phyloP scores from a whole-genome alignment of 2,113 vertebrate species.

The Beaufortia kweichowensis region DNA sequence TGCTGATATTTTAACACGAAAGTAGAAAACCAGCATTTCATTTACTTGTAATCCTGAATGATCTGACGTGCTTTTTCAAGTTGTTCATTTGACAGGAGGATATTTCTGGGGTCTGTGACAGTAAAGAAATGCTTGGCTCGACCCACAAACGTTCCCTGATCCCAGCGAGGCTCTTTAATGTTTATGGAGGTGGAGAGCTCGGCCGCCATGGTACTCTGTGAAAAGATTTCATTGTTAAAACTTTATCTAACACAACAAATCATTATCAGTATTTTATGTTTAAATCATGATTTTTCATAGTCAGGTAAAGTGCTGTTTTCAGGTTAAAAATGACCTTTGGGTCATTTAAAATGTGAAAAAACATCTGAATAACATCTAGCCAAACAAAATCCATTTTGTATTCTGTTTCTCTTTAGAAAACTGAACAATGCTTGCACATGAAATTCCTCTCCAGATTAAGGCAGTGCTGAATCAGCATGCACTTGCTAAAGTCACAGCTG shows the following conservation, averaged over 20 bases:
- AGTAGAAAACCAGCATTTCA: neutral
- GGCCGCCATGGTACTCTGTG: constrained; percentile 81
- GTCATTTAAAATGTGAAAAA: constrained; percentile 1
- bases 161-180: constrained; percentile 95
- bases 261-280: neutral
- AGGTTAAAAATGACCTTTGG: too few species aligned
- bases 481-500: constrained; percentile 67
- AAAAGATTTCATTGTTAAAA: constrained; percentile 6
- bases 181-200: constrained; percentile 87
- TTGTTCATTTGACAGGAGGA: constrained; percentile 85
- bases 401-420: neutral
- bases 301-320: too few species aligned
- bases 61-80: constrained; percentile 83
- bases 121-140: constrained; percentile 97
- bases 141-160: constrained; percentile 91
- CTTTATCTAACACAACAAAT: constrained; percentile 3
- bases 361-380: neutral
- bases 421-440: constrained; percentile 47
- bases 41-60: constrained; percentile 92
- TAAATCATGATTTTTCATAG: too few species aligned
- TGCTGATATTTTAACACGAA: neutral
- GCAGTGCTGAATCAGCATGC: constrained; percentile 66
- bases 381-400: neutral
- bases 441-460: constrained; percentile 41
- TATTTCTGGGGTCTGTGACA: constrained; percentile 93